Evolutionary conservation across 2,888 invertebrate species (phyloP).

Genomic region (Meteorus cinctellus): DNA sequence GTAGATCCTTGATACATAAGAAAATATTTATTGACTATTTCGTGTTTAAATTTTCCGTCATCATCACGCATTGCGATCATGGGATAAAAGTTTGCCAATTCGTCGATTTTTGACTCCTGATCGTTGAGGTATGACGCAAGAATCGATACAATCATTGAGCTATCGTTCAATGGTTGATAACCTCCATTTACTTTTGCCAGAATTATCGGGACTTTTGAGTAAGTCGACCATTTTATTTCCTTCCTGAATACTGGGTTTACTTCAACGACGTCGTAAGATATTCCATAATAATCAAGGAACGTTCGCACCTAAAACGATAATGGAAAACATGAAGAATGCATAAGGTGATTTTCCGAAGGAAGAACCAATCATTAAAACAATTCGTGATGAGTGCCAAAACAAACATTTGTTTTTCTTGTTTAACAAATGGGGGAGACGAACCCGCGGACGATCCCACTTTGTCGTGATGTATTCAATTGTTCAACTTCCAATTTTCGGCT

Average conservation of each 20-base stretch:
- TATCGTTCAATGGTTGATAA: constrained; percentile 92
- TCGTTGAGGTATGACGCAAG: constrained; percentile 86
- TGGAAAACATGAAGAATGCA: not conserved
- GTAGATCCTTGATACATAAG: constrained; percentile 83
- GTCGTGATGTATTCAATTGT: too few species aligned
- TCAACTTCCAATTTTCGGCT: too few species aligned
- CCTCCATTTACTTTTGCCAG: constrained; percentile 83
- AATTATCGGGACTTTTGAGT: constrained; percentile 96
- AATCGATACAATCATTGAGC: constrained; percentile 93
- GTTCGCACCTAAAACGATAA: constrained; percentile 76
- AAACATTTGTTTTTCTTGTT: too few species aligned
- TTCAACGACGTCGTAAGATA: constrained; percentile 96
- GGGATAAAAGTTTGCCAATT: constrained; percentile 87
- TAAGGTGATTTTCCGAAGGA: too few species aligned
- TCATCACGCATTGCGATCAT: constrained; percentile 81
- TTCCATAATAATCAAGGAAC: constrained; percentile 92
- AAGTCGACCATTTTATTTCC: constrained; percentile 93
- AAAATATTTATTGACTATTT: constrained; percentile 91
- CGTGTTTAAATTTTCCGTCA: constrained; percentile 80
- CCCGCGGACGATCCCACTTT: too few species aligned
- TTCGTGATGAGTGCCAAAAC: too few species aligned
- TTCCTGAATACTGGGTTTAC: constrained; percentile 96
- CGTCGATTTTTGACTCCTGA: constrained; percentile 76
- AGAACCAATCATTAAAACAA: too few species aligned
- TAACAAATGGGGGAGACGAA: too few species aligned